Evolutionary conservation across 1,140 invertebrate species (phyloP).

Genomic region (Drosophila rhopaloa): DNA sequence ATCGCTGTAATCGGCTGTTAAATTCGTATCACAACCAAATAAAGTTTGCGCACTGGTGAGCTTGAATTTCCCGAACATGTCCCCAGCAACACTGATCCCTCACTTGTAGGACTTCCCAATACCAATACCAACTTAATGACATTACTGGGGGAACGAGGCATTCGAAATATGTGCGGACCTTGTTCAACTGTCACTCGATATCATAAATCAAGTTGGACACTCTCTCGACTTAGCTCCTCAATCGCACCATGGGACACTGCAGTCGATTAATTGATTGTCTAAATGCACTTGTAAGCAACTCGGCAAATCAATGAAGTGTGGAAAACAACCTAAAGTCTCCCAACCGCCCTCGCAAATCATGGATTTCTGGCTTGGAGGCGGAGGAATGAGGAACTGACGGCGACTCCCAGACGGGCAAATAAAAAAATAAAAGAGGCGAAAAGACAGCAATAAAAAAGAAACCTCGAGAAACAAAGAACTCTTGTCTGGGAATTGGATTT

Average conservation of each 20-base stretch:
- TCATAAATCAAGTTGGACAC: conserved; percentile 75
- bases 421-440: conserved; percentile 18
- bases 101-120: conserved; percentile 54
- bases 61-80: background rate
- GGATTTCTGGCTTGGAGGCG: background rate
- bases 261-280: conserved; percentile 83
- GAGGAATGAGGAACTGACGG: background rate
- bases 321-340: conserved; percentile 60
- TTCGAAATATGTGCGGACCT: conserved; percentile 57
- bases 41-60: conserved; percentile 37
- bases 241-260: conserved; percentile 48
- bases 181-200: conserved; percentile 58
- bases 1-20: conserved; percentile 56
- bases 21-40: conserved; percentile 41
- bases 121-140: conserved; percentile 37
- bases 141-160: conserved; percentile 36
- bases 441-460: conserved; percentile 41
- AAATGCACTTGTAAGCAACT: conserved; percentile 83
- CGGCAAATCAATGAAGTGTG: conserved; percentile 79
- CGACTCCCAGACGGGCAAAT: conserved; percentile 30
- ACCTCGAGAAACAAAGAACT: conserved; percentile 44
- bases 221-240: conserved; percentile 41
- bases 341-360: conserved; percentile 11
- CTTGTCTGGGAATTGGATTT: conserved; percentile 82
- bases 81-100: conserved; percentile 7